These are phyloP conservation scores for Acleris literana DNA, from an alignment of 2,888 invertebrate genomes.

Conservation along the genomic window DNA sequence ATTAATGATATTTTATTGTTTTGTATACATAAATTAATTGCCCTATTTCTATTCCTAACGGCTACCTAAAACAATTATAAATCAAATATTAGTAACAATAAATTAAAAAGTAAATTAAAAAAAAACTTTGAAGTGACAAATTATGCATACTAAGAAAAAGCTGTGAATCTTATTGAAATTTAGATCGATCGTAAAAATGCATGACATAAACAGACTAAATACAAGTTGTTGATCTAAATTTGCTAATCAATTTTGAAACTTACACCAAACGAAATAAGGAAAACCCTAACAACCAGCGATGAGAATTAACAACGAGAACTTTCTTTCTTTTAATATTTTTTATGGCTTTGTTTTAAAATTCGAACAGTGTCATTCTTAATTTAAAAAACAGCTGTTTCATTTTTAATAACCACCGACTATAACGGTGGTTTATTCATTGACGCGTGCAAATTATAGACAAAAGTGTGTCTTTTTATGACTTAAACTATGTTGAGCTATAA, in stretches of 20 bases:
- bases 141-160: slow-evolving; percentile 24
- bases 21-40: background rate
- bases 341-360: slow-evolving; percentile 24
- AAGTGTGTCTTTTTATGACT: slow-evolving; percentile 6
- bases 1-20: background rate
- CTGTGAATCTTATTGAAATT: slow-evolving; percentile 29
- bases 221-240: background rate
- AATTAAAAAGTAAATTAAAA: slow-evolving; percentile 22
- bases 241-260: too few species aligned
- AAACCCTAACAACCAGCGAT: too few species aligned
- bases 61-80: slow-evolving; percentile 22
- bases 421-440: slow-evolving; percentile 34
- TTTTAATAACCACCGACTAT: slow-evolving; percentile 26
- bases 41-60: too few species aligned
- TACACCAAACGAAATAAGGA: too few species aligned
- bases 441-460: slow-evolving; percentile 22
- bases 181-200: slow-evolving; percentile 22
- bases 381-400: slow-evolving; percentile 22
- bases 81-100: slow-evolving; percentile 31
- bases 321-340: slow-evolving; percentile 24
- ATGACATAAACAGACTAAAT: slow-evolving; percentile 16
- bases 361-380: slow-evolving; percentile 30
- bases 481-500: slow-evolving; percentile 9
- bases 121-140: slow-evolving; percentile 31
- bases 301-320: background rate